A percentile compares a stretch with the other conserved stretches of the same genome.
Conservation (phyloP, 2,888 invertebrate species). For the Volucella bombylans region DNA sequence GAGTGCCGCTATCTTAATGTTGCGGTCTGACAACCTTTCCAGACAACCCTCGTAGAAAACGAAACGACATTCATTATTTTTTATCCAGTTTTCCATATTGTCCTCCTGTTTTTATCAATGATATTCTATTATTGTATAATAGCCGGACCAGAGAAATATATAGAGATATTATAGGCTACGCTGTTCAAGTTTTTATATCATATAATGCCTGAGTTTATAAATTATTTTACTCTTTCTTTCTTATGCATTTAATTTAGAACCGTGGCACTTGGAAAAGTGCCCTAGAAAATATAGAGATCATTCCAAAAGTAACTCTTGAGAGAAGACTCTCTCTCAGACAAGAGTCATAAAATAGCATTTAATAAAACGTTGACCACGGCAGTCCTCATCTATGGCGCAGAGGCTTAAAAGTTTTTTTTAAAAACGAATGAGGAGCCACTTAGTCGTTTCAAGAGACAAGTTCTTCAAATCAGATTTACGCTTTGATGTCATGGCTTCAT, state of each 20-base stretch:
- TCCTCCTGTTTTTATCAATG: not conserved
- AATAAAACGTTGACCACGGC: no score
- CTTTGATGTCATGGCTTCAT: no score
- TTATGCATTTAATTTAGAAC: not conserved
- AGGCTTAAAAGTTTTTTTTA: no score
- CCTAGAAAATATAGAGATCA: slow-evolving; percentile 1
- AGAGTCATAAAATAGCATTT: no score
- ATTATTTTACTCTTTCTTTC: slow-evolving; percentile 3
- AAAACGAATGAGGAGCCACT: no score
- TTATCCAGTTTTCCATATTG: slow-evolving; percentile 13
- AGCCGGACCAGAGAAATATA: slow-evolving; percentile 37
- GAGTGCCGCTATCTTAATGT: no score
- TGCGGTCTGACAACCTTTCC: no score
- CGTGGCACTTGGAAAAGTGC: slow-evolving; percentile 29
- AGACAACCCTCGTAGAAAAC: slow-evolving; percentile 8
- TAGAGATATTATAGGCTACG: slow-evolving; percentile 33
- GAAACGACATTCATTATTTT: not conserved
- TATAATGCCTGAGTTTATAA: slow-evolving; percentile 14
- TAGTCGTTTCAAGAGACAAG: no score
- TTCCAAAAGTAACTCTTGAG: no score
- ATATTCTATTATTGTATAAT: slow-evolving; percentile 31
- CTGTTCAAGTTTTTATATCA: slow-evolving; percentile 32
- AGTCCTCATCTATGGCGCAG: no score
- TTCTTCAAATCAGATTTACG: no score
- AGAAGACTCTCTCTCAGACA: no score